Evolutionary conservation across 2,888 invertebrate genomes (phyloP).

Genomic region (Polymixis lichenea): DNA sequence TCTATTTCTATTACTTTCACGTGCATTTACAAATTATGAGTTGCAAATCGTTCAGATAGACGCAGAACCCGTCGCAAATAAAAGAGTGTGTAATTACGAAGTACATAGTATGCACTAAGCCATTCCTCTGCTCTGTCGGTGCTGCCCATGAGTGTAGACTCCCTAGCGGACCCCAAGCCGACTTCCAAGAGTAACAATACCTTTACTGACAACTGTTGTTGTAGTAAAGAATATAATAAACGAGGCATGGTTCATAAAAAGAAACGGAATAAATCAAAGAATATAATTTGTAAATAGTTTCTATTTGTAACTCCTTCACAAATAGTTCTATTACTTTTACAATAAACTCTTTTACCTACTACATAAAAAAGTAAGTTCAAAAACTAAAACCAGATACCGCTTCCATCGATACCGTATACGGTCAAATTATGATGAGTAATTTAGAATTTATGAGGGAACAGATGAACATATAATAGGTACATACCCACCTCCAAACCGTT

Average conservation of each 20-base stretch:
- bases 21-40: too few species aligned
- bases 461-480: too few species aligned
- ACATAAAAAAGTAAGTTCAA: too few species aligned
- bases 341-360: too few species aligned
- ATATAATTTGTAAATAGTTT: constrained; percentile 57
- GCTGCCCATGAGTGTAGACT: constrained; percentile 54
- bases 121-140: constrained; percentile 66
- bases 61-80: constrained; percentile 56
- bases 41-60: constrained; percentile 75
- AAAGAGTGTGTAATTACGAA: constrained; percentile 57
- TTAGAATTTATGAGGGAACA: too few species aligned
- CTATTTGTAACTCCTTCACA: too few species aligned
- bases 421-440: too few species aligned
- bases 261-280: constrained; percentile 27
- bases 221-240: constrained; percentile 38
- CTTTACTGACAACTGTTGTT: constrained; percentile 13
- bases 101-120: constrained; percentile 64
- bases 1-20: too few species aligned
- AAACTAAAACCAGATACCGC: too few species aligned
- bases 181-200: constrained; percentile 2
- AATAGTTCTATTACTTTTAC: too few species aligned
- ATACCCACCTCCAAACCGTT: too few species aligned
- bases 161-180: constrained; percentile 44
- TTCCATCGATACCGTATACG: too few species aligned
- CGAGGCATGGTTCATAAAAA: constrained; percentile 15